A percentile compares a stretch with the other conserved stretches of the same genome.
Conservation (phyloP, 2,113 vertebrate species). For the Calonectris borealis region DNA sequence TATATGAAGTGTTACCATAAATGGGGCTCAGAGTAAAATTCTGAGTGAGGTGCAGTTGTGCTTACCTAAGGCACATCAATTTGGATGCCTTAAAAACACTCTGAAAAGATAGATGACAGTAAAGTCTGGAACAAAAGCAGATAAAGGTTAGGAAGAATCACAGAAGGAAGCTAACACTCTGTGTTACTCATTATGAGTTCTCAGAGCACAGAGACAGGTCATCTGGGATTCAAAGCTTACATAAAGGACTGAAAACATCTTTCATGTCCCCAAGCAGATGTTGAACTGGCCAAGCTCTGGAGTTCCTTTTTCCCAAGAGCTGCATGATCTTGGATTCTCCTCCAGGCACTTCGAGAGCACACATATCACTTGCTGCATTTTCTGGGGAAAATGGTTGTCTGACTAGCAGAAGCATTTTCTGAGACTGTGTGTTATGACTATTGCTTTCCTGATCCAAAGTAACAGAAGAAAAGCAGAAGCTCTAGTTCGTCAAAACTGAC, state of each 20-base stretch:
- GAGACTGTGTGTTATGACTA: neutral
- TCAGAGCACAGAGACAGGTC: neutral
- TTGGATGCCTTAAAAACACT: neutral
- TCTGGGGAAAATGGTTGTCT: neutral
- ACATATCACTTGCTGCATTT: neutral
- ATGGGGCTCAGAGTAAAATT: neutral
- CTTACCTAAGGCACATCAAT: neutral
- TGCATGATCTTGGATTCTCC: neutral
- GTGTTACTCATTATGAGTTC: neutral
- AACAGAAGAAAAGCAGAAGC: neutral
- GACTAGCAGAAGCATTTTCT: neutral
- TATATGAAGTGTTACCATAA: neutral
- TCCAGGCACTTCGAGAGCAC: neutral
- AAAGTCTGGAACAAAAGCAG: neutral
- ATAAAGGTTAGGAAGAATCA: neutral
- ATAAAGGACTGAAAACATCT: neutral
- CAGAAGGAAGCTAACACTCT: neutral
- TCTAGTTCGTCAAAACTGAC: neutral
- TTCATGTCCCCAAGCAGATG: neutral
- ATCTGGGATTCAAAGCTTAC: neutral
- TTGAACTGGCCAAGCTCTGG: neutral
- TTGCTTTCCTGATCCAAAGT: neutral
- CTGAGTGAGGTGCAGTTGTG: neutral
- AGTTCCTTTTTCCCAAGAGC: neutral
- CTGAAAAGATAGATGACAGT: rapidly evolving